A percentile compares a stretch with the other conserved stretches of the same genome.
These are phyloP conservation scores for Agrotis clavis DNA, from an alignment of 2,888 invertebrate genomes.

Conservation along the genomic window DNA sequence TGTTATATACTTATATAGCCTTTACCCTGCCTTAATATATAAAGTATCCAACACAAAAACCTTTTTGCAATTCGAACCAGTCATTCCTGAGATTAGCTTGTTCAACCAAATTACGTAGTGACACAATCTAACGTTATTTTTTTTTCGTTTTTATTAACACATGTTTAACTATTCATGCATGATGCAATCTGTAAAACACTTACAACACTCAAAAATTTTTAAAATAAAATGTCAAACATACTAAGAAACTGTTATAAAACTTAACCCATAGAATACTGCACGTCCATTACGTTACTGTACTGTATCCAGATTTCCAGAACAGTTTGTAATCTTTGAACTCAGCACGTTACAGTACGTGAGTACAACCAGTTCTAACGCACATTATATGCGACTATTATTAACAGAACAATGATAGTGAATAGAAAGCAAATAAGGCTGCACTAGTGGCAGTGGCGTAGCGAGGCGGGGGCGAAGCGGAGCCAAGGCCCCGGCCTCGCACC, in stretches of 20 bases:
- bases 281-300: slow-evolving; percentile 15
- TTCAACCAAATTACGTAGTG: too few relatives aligned
- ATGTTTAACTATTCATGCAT: background rate
- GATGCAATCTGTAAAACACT: background rate
- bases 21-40: too few relatives aligned
- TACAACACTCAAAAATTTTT: background rate
- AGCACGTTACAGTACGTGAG: slow-evolving; percentile 33
- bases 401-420: slow-evolving; percentile 49
- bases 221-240: slow-evolving; percentile 7
- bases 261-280: background rate
- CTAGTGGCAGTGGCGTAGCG: too few relatives aligned
- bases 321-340: slow-evolving; percentile 47
- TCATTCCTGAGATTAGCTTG: too few relatives aligned
- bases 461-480: too few relatives aligned
- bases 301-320: slow-evolving; percentile 11
- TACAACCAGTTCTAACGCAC: slow-evolving; percentile 12
- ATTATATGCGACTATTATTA: slow-evolving; percentile 34
- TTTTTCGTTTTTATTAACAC: background rate
- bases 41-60: too few relatives aligned
- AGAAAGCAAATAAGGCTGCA: slow-evolving; percentile 50
- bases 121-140: background rate
- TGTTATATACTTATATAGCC: too few relatives aligned
- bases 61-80: too few relatives aligned
- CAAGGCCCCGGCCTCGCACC: too few relatives aligned
- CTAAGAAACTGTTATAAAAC: slow-evolving; percentile 3